A percentile compares a stretch with the other conserved stretches of the same genome.
Evolutionary conservation across 2,888 invertebrate genomes (phyloP).

Genomic region (Lycophotia porphyrea): DNA sequence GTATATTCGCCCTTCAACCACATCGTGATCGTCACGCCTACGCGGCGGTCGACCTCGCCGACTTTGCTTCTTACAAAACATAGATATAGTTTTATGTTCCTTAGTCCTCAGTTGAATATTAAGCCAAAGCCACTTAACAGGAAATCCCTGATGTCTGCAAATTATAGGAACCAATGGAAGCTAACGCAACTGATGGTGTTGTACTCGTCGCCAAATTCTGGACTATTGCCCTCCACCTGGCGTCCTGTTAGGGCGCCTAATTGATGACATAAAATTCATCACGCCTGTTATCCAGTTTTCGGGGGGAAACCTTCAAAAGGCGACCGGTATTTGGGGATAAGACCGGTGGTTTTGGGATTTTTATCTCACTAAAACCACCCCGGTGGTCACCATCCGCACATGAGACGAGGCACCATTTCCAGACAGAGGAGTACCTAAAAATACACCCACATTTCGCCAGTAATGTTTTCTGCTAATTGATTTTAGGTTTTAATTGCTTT

Average conservation of each 20-base stretch:
- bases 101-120: neutral
- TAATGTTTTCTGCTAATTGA: neutral
- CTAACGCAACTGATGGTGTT: neutral
- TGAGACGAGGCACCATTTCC: no score
- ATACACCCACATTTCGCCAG: no score
- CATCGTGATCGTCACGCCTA: conserved; percentile 31
- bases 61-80: neutral
- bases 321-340: no score
- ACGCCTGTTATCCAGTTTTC: no score
- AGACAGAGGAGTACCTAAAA: no score
- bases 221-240: no score
- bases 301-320: no score
- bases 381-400: no score
- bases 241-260: neutral
- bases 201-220: neutral
- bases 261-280: no score
- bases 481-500: conserved; percentile 6
- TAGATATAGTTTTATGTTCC: conserved; percentile 1
- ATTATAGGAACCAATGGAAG: neutral
- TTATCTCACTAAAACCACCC: no score
- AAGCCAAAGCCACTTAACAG: neutral
- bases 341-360: no score
- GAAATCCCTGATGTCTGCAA: neutral
- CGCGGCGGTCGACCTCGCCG: neutral
- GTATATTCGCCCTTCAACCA: conserved; percentile 14